Evolutionary conservation across 2,888 invertebrate species (phyloP).

Genomic region (Conops quadrifasciatus): DNA sequence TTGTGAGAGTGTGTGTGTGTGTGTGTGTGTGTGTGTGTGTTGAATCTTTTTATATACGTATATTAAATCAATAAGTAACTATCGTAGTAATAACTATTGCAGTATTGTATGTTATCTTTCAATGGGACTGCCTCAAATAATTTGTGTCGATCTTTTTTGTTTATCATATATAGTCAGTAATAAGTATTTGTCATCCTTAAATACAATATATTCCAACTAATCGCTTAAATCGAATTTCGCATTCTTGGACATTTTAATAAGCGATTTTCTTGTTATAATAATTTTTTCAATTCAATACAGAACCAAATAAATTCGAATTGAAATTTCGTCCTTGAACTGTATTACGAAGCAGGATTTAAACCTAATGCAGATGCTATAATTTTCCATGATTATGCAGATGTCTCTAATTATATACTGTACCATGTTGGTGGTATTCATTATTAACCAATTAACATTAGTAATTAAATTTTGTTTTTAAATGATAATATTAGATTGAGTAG

Average conservation of each 20-base stretch:
- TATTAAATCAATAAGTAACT: conserved; percentile 22
- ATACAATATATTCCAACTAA: too few species aligned
- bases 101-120: neutral
- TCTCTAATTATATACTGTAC: neutral
- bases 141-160: too few species aligned
- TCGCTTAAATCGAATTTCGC: too few species aligned
- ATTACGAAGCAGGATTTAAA: neutral
- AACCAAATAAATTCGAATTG: too few species aligned
- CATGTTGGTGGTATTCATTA: neutral
- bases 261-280: too few species aligned
- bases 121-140: too few species aligned
- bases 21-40: conserved; percentile 34
- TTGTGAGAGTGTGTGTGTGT: conserved; percentile 39
- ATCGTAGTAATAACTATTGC: conserved; percentile 40
- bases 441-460: conserved; percentile 14
- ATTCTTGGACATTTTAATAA: too few species aligned
- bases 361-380: neutral
- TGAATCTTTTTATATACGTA: too few species aligned
- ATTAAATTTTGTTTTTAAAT: neutral
- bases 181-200: too few species aligned
- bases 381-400: neutral
- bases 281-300: too few species aligned
- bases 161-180: too few species aligned
- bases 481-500: neutral
- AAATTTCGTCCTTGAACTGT: neutral